Evolutionary conservation across 2,797 vertebrate genomes (phyloP).

Genomic region (Chaenodraco wilsoni): DNA sequence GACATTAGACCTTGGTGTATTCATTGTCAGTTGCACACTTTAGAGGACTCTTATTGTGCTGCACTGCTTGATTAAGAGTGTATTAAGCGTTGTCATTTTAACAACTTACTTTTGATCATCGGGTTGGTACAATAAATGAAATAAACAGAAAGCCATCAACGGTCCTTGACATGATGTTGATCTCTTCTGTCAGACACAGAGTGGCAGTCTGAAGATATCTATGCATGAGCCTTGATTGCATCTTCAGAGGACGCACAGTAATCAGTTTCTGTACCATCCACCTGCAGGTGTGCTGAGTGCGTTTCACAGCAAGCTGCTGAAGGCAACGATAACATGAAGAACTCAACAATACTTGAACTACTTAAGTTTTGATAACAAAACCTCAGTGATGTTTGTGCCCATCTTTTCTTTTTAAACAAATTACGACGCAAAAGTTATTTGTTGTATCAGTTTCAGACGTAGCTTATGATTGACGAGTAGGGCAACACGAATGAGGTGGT

Average conservation of each 20-base stretch:
- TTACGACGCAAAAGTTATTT: neutral
- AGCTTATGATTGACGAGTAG: neutral
- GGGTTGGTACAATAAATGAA: constrained; percentile 17
- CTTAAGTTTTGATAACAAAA: neutral
- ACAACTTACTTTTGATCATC: constrained; percentile 25
- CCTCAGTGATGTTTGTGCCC: neutral
- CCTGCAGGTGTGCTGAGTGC: constrained; percentile 38
- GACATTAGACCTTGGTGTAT: no score
- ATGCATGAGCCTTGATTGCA: constrained; percentile 46
- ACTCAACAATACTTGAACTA: neutral
- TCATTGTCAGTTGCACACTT: no score
- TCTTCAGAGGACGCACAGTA: constrained; percentile 45
- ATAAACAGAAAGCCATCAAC: constrained; percentile 29
- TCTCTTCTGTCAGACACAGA: constrained; percentile 17
- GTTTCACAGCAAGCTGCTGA: neutral
- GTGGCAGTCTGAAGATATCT: constrained; percentile 13
- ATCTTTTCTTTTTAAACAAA: neutral
- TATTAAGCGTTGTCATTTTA: neutral
- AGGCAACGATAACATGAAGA: neutral
- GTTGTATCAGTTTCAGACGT: neutral
- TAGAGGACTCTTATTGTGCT: constrained; percentile 8
- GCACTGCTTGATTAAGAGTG: constrained; percentile 10
- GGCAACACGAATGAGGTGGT: neutral
- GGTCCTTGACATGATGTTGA: constrained; percentile 15
- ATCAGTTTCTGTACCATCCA: constrained; percentile 30